Evolutionary conservation across 2,888 invertebrate genomes (phyloP).

Genomic region (Noctua pronuba): DNA sequence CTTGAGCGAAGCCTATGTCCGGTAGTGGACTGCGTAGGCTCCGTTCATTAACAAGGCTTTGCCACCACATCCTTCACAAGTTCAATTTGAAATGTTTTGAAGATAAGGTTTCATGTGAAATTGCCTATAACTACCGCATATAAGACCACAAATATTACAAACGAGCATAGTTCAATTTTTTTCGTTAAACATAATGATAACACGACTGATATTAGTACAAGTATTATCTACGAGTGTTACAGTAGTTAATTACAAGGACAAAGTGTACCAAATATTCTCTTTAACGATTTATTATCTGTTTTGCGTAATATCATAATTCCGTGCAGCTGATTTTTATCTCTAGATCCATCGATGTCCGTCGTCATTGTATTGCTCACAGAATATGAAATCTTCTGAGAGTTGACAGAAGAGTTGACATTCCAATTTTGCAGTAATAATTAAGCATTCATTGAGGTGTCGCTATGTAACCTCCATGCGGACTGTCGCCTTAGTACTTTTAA

Average conservation of each 20-base stretch:
- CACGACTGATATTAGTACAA: constrained; percentile 20
- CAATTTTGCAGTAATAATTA: no score
- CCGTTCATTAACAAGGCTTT: background rate
- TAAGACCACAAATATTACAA: constrained; percentile 2
- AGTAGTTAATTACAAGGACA: constrained; percentile 46
- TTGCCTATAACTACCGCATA: background rate
- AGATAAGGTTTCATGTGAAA: background rate
- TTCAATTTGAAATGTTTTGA: background rate
- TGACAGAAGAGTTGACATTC: no score
- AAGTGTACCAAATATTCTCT: background rate
- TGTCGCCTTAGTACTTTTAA: background rate
- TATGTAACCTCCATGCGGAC: no score
- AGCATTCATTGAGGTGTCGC: no score
- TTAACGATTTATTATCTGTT: constrained; percentile 9
- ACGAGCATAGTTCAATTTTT: background rate
- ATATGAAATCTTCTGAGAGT: no score
- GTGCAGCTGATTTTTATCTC: background rate
- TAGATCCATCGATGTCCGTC: background rate
- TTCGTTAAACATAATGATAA: constrained; percentile 48
- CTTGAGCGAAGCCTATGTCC: background rate
- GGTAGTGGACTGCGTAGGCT: background rate
- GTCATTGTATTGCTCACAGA: background rate
- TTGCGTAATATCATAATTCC: constrained; percentile 12
- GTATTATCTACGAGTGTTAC: constrained; percentile 27
- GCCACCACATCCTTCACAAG: background rate